phyloP scores from a whole-genome alignment of 2,113 vertebrate genomes.

The Neotoma lepida region DNA sequence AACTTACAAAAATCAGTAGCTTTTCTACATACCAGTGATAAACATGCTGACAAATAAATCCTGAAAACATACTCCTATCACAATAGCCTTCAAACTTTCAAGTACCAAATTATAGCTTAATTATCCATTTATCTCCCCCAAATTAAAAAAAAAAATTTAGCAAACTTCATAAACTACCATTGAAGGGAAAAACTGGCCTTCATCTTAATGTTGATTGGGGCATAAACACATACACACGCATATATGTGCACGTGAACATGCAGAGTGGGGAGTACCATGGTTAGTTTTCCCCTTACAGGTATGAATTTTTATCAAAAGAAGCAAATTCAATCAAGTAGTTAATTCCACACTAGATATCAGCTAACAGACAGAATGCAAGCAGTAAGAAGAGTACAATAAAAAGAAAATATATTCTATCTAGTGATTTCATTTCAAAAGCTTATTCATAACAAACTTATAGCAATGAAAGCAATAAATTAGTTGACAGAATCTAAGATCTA shows the following conservation, averaged over 20 bases:
- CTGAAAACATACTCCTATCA: not conserved
- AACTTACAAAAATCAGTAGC: not conserved
- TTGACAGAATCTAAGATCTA: not conserved
- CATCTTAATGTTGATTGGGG: not conserved
- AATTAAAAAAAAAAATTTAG: not conserved
- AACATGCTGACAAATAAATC: not conserved
- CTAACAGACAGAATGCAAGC: not conserved
- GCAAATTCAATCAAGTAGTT: not conserved
- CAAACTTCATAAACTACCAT: not conserved
- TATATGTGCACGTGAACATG: not conserved
- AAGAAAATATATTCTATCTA: not conserved
- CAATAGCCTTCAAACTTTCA: not conserved
- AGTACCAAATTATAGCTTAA: not conserved
- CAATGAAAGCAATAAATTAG: not conserved
- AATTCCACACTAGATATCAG: not conserved
- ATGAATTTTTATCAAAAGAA: not conserved
- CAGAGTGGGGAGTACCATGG: no score
- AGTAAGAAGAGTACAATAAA: not conserved
- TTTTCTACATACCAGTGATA: not conserved
- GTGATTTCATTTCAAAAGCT: conserved; percentile 27
- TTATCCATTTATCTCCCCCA: not conserved
- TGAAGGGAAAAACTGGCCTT: not conserved
- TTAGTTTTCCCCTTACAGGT: not conserved
- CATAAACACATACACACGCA: not conserved
- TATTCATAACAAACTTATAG: conserved; percentile 29